Evolutionary conservation across 2,888 invertebrate species (phyloP), one percentile per base, ranked within the genome.

Genomic region (Drosophila neonasuta): DNA sequence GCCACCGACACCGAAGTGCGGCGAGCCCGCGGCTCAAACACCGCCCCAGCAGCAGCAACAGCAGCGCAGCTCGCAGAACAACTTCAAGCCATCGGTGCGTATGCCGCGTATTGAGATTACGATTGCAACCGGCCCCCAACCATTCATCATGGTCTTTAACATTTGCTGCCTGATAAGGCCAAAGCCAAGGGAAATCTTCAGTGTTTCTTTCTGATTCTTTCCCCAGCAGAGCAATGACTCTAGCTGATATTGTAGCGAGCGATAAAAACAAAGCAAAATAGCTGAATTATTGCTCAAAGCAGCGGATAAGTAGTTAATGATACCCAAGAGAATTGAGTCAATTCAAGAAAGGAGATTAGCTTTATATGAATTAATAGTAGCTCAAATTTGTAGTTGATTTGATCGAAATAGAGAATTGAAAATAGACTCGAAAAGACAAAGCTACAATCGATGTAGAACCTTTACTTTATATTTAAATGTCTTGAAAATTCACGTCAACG

Each of bases 41-140:
- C 56, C 73, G 36, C 51, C 65, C 13, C 76, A 78, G 79, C 95
- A 95, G n/a, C 74, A 76, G 79, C 95, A 95, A 51, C 95, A 94
- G 71, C 96, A 80, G 79, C 94, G 97, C 77, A 96, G 95, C 89
- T 96, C 96, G 50, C 94, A 95, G 89, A 95, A 96, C 90, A 94
- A 96, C 89, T 97, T 96, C 92, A 97, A 96, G 91, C 96, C 97
- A 78, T 96, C 96, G 96, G 96, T 96, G 92, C 89, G 93, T 90
- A 85, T 77, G 56, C 51, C 44, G 57, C 11, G 11, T 13, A 15
- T 41, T 4, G 20, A 70, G 71, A 77, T 46, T 50, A 50, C 39
- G n/a, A 24, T 24, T 24, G 17, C 24, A 11, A 50, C 11, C 36
- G 17, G 17, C 49, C 24, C n/a, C 36, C n/a, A 11, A 36, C 36